Evolutionary conservation across 2,113 vertebrate genomes (phyloP), one percentile per base, ranked within the genome.

Genomic region (Oriolus oriolus): DNA sequence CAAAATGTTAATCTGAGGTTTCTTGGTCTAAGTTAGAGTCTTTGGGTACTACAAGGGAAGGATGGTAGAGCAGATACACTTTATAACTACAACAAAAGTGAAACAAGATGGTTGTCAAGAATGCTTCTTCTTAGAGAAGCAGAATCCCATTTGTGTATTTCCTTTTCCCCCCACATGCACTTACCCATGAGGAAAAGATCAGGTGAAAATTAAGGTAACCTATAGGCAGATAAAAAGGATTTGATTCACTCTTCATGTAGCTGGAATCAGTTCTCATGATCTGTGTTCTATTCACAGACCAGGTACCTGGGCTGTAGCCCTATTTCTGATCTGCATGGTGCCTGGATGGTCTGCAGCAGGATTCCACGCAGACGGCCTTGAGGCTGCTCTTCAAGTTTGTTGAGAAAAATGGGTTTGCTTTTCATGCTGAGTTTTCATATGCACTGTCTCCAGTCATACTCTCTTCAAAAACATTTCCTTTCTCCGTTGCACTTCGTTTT

Each of bases 381-480:
- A 15, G 93, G 56, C n/a, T 68, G 15, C 65, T 75, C 57, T 84
- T 27, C 49, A 61, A 17, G 26, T 52, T 71, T 23, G 14, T 71
- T 35, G 66, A 39, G 22, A 79, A 90, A 76, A 66, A 42, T 80
- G 14, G 8, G 2, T 26, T 87, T 68, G 24, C 41, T 68, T 90
- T 89, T 83, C 45, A 6, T 77, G 49, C 59, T 49, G 56, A 47
- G 19, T 45, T 84, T 77, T 90, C 19, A 57, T 63, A 35, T 10
- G 8, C 11, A 1, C 26, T 68, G 33, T 45, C 30, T 64, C 20
- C 10, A 9, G 9, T 56, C 0, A 0, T 76, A 35, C 45, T 47
- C 27, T 80, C 52, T 87, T 35, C 33, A 88, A 61, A 95, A 82
- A 35, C 8, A 26, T 68, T 78, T 93, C 22, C 45, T 93, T 89